Percentiles rank a stretch among this genome's conserved stretches.
Conservation (phyloP, 2,113 vertebrate species). For the Planiliza haematocheilus region DNA sequence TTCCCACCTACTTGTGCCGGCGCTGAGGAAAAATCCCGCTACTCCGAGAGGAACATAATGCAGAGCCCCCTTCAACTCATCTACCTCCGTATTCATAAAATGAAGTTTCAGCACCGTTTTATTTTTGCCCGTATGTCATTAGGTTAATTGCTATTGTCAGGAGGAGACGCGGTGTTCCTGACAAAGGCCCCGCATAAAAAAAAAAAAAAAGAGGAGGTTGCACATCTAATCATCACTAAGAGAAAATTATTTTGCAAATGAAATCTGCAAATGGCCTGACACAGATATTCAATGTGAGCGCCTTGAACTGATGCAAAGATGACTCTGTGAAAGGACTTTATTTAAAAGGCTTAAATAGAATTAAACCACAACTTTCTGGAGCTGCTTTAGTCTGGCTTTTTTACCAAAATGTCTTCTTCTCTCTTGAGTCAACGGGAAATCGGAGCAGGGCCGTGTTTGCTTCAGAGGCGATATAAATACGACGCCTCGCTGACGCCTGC, state of each 20-base stretch:
- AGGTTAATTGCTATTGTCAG: slow-evolving; percentile 43
- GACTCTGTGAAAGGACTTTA: too few species aligned
- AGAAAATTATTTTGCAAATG: slow-evolving; percentile 1
- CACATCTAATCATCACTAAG: not conserved
- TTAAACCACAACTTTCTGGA: too few species aligned
- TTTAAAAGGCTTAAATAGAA: too few species aligned
- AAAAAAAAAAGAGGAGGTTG: not conserved
- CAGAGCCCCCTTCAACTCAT: slow-evolving; percentile 11
- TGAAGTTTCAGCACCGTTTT: slow-evolving; percentile 13
- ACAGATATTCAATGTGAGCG: too few species aligned
- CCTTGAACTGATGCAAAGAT: too few species aligned
- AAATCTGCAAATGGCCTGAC: too few species aligned
- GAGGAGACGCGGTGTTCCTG: slow-evolving; percentile 1
- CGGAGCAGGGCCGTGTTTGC: slow-evolving; percentile 1
- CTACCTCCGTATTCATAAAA: slow-evolving; percentile 29
- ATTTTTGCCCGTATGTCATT: slow-evolving; percentile 18
- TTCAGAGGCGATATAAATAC: not conserved
- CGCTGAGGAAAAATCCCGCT: slow-evolving; percentile 2
- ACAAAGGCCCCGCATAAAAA: not conserved
- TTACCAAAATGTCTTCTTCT: slow-evolving; percentile 8
- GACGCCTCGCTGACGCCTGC: not conserved
- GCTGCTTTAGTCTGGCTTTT: too few species aligned
- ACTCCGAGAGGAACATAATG: slow-evolving; percentile 11
- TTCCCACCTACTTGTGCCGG: slow-evolving; percentile 26
- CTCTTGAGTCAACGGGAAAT: not conserved